Evolutionary conservation across 2,113 vertebrate species (phyloP).

Genomic region (Regulus satrapa): DNA sequence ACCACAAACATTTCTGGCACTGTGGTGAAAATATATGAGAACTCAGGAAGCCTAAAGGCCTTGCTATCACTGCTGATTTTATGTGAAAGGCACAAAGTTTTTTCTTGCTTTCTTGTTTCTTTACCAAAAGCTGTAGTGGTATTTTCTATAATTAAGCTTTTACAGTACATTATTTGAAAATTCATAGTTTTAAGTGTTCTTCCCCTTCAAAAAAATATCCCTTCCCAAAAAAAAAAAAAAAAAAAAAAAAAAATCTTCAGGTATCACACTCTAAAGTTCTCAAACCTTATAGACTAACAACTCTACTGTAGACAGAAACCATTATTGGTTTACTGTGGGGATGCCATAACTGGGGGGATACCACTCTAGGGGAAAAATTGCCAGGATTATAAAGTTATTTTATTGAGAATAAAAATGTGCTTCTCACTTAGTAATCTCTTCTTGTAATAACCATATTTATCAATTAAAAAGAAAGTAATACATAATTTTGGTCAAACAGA

Average conservation of each 20-base stretch:
- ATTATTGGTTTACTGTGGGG: not conserved
- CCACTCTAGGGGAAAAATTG: not conserved
- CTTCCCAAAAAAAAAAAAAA: not conserved
- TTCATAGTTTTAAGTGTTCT: not conserved
- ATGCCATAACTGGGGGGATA: not conserved
- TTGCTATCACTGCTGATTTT: not conserved
- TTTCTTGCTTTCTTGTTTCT: not conserved
- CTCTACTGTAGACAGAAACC: not conserved
- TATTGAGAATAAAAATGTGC: accelerated
- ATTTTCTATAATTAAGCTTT: not conserved
- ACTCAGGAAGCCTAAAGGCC: not conserved
- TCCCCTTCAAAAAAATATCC: not conserved
- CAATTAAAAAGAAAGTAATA: too few species aligned
- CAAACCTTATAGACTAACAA: not conserved
- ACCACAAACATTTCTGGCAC: not conserved
- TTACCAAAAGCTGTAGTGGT: not conserved
- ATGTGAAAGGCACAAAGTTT: not conserved
- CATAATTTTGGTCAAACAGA: too few species aligned
- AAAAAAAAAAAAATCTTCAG: not conserved
- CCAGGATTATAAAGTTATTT: not conserved
- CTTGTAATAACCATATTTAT: not conserved
- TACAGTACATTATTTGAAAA: not conserved
- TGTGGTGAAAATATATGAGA: not conserved
- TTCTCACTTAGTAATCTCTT: not conserved
- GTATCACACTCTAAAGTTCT: not conserved